Evolutionary conservation across 2,797 vertebrate genomes (phyloP).

Genomic region (Gouania willdenowi): DNA sequence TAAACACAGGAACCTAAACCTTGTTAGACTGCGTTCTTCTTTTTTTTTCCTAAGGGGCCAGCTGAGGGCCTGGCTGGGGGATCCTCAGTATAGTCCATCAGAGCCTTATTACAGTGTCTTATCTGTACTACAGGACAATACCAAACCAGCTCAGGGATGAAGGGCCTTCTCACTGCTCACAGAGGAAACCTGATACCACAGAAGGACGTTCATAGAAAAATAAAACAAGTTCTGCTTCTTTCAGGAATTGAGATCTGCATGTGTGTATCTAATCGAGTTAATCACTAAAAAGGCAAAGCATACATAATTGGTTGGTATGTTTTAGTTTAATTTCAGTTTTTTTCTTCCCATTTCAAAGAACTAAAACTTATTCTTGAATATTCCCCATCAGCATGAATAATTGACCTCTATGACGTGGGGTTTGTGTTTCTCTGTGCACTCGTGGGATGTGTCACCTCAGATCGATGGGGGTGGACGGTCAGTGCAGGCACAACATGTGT

Average conservation of each 20-base stretch:
- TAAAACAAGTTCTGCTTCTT: slow-evolving; percentile 22
- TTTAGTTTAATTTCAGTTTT: slow-evolving; percentile 7
- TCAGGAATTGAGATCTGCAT: slow-evolving; percentile 34
- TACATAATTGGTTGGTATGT: slow-evolving; percentile 5
- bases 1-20: too few relatives aligned
- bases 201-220: slow-evolving; percentile 22
- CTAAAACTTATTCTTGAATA: background rate
- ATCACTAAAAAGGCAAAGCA: slow-evolving; percentile 1
- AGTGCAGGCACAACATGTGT: slow-evolving; percentile 31
- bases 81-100: slow-evolving; percentile 53
- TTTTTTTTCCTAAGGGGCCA: too few relatives aligned
- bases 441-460: slow-evolving; percentile 23
- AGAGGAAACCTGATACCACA: slow-evolving; percentile 51
- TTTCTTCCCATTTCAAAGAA: background rate
- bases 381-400: slow-evolving; percentile 46
- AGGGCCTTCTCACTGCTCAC: slow-evolving; percentile 24
- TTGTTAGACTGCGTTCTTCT: too few relatives aligned
- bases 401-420: slow-evolving; percentile 49
- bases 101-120: slow-evolving; percentile 48
- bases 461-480: slow-evolving; percentile 38
- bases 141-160: slow-evolving; percentile 32
- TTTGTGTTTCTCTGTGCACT: slow-evolving; percentile 37
- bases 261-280: slow-evolving; percentile 16
- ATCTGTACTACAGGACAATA: slow-evolving; percentile 43
- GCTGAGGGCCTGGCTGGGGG: slow-evolving; percentile 24